Base-by-base conservation (phyloP, 2,888 invertebrate species). In the Epistrophella euchroma region DNA sequence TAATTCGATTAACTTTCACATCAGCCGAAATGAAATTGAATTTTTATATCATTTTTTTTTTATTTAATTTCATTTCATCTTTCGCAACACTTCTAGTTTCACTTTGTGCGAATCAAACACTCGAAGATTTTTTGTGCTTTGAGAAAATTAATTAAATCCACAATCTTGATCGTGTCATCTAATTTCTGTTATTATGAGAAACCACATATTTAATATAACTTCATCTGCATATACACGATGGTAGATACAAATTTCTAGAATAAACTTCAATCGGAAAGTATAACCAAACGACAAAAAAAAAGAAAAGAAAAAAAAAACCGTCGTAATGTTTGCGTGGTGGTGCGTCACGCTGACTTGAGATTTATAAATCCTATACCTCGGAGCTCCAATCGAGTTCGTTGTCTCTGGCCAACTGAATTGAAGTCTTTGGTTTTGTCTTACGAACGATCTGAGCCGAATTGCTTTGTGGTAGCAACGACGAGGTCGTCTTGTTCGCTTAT, bases 381-480 rank as follows among this genome's bases (percentile, higher is more conserved):
- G 82, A 86, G 83, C 90, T 89, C 91, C 91, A 89, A 89, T 90
- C 91, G 91, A 90, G 92, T 92, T 91, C 92, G 92, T 91, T 91
- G 92, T 91, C 92, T 92, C 91, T 89, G 90, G 90, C 90, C 89
- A 91, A 92, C 92, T 92, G 89, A 91, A 90, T 90, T 91, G 89
- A 91, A 91, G 91, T 92, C 92, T 92, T 91, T 91, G 90, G 91
- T 90, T 91, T 90, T 90, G 89, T 91, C 90, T 90, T 90, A 88
- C 79, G 55, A 74, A 45, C 64, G 77, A 60, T 35, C 77, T 40
- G 45, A 55, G 43, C 56, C 35, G 58, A 47, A 47, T 60, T 28
- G 52, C 55, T 62, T 35, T 47, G 45, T 72, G 66, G 64, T 56
- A 35, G 60, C 74, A 22, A 47, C 56, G 37, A 45, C 86, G 86